Percentiles rank a stretch among this genome's conserved stretches.
Conservation (phyloP, 2,113 vertebrate species). For the Rhea americana region DNA sequence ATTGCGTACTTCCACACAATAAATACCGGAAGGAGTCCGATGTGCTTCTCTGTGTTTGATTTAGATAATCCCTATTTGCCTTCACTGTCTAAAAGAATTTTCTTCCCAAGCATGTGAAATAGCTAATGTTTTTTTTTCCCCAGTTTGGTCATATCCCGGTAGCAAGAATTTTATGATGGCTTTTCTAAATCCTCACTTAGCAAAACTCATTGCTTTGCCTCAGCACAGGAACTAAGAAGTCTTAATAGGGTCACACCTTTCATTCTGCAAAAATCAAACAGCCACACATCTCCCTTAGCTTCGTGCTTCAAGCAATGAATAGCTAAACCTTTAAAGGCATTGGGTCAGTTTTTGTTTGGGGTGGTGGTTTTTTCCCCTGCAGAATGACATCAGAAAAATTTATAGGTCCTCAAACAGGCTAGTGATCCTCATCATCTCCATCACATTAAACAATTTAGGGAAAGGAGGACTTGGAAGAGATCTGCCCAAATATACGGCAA, state of each 20-base stretch:
- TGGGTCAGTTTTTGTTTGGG: background rate
- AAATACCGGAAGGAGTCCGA: background rate
- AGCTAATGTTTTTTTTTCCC: conserved; percentile 23
- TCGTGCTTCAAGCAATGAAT: fast-evolving
- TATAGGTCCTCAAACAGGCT: background rate
- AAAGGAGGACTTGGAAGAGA: background rate
- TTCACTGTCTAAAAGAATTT: conserved; percentile 19
- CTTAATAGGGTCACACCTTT: conserved; percentile 19
- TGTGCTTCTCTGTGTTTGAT: conserved; percentile 27
- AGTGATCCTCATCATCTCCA: background rate
- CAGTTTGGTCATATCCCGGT: conserved; percentile 8
- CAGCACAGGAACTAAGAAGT: background rate
- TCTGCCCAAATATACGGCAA: background rate
- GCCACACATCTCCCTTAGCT: background rate
- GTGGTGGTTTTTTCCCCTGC: background rate
- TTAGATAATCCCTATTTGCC: conserved; percentile 45
- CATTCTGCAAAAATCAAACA: background rate
- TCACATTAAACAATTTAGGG: background rate
- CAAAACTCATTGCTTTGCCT: background rate
- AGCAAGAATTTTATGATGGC: background rate
- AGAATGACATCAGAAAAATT: background rate
- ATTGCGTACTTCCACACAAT: background rate
- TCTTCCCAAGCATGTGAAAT: conserved; percentile 28
- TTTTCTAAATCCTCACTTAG: conserved; percentile 34
- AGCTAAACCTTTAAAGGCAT: background rate